These are phyloP conservation scores for Microcebus murinus DNA, from an alignment of 2,113 vertebrate genomes.

Conservation along the genomic window DNA sequence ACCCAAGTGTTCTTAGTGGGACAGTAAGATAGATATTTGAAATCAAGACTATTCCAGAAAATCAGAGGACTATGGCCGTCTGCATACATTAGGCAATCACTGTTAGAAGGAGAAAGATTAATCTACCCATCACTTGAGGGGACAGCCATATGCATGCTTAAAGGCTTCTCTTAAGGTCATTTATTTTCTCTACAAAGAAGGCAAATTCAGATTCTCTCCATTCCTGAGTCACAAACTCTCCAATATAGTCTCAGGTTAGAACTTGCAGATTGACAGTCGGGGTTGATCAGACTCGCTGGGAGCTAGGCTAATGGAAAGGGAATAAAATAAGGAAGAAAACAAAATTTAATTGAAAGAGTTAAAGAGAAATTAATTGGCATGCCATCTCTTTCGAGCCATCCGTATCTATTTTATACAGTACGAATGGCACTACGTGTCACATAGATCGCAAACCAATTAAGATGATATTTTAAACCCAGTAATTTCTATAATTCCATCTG, in stretches of 20 bases:
- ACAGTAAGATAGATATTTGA: background rate
- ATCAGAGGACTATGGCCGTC: background rate
- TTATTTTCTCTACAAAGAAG: slow-evolving; percentile 43
- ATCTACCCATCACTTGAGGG: background rate
- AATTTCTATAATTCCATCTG: slow-evolving; percentile 90
- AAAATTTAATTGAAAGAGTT: slow-evolving; percentile 79
- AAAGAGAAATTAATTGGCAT: slow-evolving; percentile 85
- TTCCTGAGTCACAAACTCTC: background rate
- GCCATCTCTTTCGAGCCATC: slow-evolving; percentile 79
- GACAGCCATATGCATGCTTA: background rate
- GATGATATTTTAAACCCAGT: slow-evolving; percentile 88
- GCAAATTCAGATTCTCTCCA: background rate
- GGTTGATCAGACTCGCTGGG: slow-evolving; percentile 1
- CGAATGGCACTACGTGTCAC: slow-evolving; percentile 87
- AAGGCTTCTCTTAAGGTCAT: background rate
- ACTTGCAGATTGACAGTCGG: slow-evolving; percentile 32
- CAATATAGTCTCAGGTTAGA: background rate
- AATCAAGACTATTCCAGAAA: slow-evolving; percentile 7
- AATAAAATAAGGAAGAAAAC: slow-evolving; percentile 62
- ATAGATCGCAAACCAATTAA: slow-evolving; percentile 90
- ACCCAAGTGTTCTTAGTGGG: background rate
- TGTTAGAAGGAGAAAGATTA: background rate
- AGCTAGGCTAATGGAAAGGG: slow-evolving; percentile 47
- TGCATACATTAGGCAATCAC: background rate
- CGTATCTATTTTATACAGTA: slow-evolving; percentile 82